These are phyloP conservation scores for Drosophila fuyamai DNA, from an alignment of 1,140 invertebrate species.

Conservation along the genomic window DNA sequence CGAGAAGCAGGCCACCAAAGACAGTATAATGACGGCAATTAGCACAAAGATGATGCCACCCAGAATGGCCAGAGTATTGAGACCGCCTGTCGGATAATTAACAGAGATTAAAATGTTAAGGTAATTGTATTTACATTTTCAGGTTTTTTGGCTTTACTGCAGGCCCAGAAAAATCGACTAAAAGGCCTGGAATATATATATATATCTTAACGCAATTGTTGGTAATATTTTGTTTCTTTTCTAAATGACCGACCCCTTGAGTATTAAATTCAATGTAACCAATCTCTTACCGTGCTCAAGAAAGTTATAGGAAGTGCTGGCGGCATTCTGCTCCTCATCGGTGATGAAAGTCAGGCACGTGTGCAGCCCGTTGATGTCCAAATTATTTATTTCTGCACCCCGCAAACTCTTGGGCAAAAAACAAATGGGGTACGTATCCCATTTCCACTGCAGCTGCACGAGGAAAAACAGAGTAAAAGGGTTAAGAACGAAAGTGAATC, in stretches of 20 bases:
- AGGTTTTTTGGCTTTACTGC: too few relatives aligned
- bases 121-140: background rate
- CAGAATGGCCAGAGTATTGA: conserved; percentile 83
- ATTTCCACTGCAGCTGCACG: conserved; percentile 75
- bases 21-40: conserved; percentile 82
- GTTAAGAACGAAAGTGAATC: conserved; percentile 4
- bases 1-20: conserved; percentile 86
- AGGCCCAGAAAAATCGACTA: too few relatives aligned
- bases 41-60: conserved; percentile 84
- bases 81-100: conserved; percentile 64
- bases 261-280: background rate
- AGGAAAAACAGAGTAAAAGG: conserved; percentile 3
- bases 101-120: conserved; percentile 3
- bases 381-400: conserved; percentile 82
- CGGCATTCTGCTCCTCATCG: conserved; percentile 84
- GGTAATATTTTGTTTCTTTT: too few relatives aligned
- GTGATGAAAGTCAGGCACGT: conserved; percentile 81
- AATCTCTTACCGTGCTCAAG: conserved; percentile 72
- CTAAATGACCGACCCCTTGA: too few relatives aligned
- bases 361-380: conserved; percentile 76
- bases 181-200: too few relatives aligned
- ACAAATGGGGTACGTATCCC: conserved; percentile 83
- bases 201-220: too few relatives aligned
- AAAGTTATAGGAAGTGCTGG: conserved; percentile 84
- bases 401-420: conserved; percentile 81